Percentiles rank a stretch among this genome's conserved stretches.
These are phyloP conservation scores for Chionis minor DNA, from an alignment of 2,113 vertebrate genomes.

Conservation along the genomic window DNA sequence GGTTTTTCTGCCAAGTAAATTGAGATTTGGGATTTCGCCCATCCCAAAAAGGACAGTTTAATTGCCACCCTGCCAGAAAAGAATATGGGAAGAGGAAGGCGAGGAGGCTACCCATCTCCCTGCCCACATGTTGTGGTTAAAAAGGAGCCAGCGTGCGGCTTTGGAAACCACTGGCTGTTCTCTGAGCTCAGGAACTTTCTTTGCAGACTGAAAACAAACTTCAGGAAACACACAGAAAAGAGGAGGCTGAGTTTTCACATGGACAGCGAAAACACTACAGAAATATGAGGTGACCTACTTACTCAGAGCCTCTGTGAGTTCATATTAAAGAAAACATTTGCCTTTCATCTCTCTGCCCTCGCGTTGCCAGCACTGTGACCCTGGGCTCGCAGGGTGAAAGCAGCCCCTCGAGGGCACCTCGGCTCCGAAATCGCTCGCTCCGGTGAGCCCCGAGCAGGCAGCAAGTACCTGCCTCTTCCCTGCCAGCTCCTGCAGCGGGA, in stretches of 20 bases:
- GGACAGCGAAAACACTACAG: neutral
- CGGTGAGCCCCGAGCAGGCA: neutral
- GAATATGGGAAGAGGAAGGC: neutral
- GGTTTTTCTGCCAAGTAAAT: neutral
- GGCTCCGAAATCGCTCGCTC: neutral
- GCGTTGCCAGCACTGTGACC: neutral
- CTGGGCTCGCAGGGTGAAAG: neutral
- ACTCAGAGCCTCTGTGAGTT: neutral
- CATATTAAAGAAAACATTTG: slow-evolving; percentile 8
- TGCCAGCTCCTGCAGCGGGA: neutral
- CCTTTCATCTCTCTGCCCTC: neutral
- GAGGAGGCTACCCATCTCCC: neutral
- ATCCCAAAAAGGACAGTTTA: neutral
- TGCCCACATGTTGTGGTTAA: neutral
- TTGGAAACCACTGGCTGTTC: neutral
- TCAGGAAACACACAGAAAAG: slow-evolving; percentile 1
- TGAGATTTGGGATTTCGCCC: neutral
- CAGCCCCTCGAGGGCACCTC: neutral
- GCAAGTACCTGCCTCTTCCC: neutral
- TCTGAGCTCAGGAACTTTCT: slow-evolving; percentile 10
- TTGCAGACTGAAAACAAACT: neutral
- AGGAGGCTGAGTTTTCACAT: neutral
- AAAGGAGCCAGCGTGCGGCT: neutral
- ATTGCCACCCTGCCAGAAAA: neutral
- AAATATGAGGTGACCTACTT: slow-evolving; percentile 52